phyloP scores from a whole-genome alignment of 2,888 invertebrate species.

The Operophtera brumata region DNA sequence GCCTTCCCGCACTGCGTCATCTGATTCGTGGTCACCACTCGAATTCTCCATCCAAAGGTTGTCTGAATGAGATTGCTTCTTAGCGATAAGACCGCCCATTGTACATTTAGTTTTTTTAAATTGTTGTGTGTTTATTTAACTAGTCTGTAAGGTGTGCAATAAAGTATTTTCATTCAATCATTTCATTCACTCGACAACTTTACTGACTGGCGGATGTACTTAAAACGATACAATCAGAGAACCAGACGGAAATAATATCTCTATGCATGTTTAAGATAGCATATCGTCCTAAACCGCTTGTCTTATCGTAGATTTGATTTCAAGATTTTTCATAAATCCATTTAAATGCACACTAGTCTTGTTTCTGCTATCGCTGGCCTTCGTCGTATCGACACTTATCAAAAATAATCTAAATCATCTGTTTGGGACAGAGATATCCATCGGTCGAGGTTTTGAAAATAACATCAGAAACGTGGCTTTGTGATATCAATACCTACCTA shows the following conservation, averaged over 20 bases:
- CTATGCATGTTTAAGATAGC: background rate
- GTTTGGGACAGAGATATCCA: background rate
- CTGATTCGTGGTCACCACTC: too few species aligned
- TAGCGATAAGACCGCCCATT: too few species aligned
- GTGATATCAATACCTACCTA: too few species aligned
- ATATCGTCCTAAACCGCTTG: background rate
- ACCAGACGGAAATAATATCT: background rate
- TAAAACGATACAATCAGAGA: background rate
- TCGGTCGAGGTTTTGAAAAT: background rate
- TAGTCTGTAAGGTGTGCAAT: too few species aligned
- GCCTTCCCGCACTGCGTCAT: too few species aligned
- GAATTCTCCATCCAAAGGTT: too few species aligned
- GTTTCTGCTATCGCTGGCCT: background rate
- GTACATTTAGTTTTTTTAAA: too few species aligned
- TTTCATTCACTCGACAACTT: too few species aligned
- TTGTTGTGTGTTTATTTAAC: too few species aligned
- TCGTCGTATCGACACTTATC: background rate
- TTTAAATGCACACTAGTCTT: background rate
- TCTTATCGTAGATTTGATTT: slow-evolving; percentile 14
- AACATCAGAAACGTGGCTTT: too few species aligned
- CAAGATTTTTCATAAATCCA: slow-evolving; percentile 11
- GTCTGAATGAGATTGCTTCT: too few species aligned
- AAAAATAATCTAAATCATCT: background rate
- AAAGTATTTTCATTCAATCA: too few species aligned
- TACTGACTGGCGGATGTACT: background rate